phyloP scores from a whole-genome alignment of 2,888 invertebrate species.

The Drosophila infuscata region DNA sequence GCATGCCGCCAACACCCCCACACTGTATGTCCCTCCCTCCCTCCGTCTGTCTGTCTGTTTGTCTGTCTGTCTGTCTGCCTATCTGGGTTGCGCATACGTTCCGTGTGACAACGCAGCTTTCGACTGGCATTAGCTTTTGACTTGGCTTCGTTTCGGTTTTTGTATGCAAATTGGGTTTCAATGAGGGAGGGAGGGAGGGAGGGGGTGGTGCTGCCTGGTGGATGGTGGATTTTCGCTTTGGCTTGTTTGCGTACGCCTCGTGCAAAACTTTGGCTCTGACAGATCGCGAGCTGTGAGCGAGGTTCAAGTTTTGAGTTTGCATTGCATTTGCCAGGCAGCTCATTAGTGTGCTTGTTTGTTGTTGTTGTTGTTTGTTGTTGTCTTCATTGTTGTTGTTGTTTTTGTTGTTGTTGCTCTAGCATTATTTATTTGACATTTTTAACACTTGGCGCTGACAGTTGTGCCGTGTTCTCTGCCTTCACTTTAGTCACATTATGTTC shows the following conservation, averaged over 20 bases:
- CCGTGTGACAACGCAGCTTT: slow-evolving; percentile 49
- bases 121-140: slow-evolving; percentile 46
- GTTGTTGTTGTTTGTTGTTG: slow-evolving; percentile 38
- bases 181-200: neutral
- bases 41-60: slow-evolving; percentile 8
- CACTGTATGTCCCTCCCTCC: neutral
- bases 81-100: slow-evolving; percentile 64
- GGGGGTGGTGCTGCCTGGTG: too few relatives aligned
- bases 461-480: slow-evolving; percentile 46
- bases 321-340: slow-evolving; percentile 64
- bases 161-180: slow-evolving; percentile 70
- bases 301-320: slow-evolving; percentile 52
- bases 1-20: neutral
- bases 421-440: slow-evolving; percentile 74
- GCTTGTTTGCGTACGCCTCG: slow-evolving; percentile 24
- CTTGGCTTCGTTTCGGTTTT: slow-evolving; percentile 47
- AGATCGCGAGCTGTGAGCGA: slow-evolving; percentile 47
- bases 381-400: slow-evolving; percentile 6
- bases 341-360: slow-evolving; percentile 62
- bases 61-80: slow-evolving; percentile 10
- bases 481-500: slow-evolving; percentile 47
- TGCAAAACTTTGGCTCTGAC: slow-evolving; percentile 52
- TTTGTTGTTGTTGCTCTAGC: slow-evolving; percentile 40
- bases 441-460: slow-evolving; percentile 67
- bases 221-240: slow-evolving; percentile 7